Evolutionary conservation across 1,140 invertebrate genomes (phyloP).

Genomic region (Hesperophylax magnus): DNA sequence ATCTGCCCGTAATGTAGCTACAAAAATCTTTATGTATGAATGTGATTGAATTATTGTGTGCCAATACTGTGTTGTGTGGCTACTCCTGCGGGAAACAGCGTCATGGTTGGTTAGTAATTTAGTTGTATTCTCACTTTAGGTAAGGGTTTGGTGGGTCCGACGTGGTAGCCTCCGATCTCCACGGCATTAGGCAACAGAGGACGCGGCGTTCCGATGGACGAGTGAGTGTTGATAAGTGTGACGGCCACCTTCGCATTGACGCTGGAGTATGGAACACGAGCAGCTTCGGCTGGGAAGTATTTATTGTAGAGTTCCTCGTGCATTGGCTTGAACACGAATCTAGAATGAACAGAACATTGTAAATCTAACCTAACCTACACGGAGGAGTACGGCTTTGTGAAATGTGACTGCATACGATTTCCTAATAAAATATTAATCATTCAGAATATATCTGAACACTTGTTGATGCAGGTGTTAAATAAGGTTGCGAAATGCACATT

Average conservation of each 20-base stretch:
- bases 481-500: neutral
- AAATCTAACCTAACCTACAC: too few species aligned
- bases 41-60: too few species aligned
- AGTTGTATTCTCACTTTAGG: slow-evolving; percentile 44
- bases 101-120: too few species aligned
- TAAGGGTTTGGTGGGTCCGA: slow-evolving; percentile 57
- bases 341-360: neutral
- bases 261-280: neutral
- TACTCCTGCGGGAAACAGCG: too few species aligned
- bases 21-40: too few species aligned
- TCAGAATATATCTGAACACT: too few species aligned
- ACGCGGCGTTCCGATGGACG: slow-evolving; percentile 64
- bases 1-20: too few species aligned
- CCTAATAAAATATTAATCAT: neutral
- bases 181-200: slow-evolving; percentile 69
- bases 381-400: too few species aligned
- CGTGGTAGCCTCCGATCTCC: slow-evolving; percentile 73
- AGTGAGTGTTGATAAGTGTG: slow-evolving; percentile 64
- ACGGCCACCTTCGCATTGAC: slow-evolving; percentile 2
- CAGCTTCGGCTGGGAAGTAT: slow-evolving; percentile 4
- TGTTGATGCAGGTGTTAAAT: neutral
- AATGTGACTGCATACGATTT: too few species aligned
- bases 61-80: too few species aligned
- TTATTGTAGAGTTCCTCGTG: slow-evolving; percentile 19
- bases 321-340: neutral